Base-by-base conservation (phyloP, 2,797 vertebrate genomes). In the Halcyon smyrnensis region DNA sequence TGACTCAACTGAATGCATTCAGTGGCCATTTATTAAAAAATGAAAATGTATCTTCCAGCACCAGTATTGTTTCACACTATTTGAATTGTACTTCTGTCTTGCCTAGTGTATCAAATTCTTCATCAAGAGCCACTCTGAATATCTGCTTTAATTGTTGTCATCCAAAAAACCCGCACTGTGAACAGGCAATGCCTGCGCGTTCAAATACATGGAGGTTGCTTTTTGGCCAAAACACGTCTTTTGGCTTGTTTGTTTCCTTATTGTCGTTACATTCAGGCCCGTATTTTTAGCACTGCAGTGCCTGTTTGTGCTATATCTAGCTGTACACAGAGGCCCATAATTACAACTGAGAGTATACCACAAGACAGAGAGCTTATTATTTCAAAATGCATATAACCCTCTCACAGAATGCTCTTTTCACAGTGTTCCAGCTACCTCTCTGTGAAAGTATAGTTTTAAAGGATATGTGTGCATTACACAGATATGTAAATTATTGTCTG, bases 391-490 rank as follows among this genome's bases (percentile, higher is more conserved):
- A 71, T 15, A 90, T 30, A 90, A 63, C 13, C 32, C 36, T 70
- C 77, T 37, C 5, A 10, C 60, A 87, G 18, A 89, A 87, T 14
- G 51, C 18, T 65, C 30, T 75, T 84, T 51, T 70, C 34, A 62
- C 16, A 70, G 69, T 20, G 27, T 45, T 85, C 43, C 63, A 90
- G 56, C 64, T 23, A 63, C 25, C 39, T 20, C 53, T 64, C 78
- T 70, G 62, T 84, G 51, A 75, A 93, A 86, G 51, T 15, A 69
- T n/a, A 50, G 41, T 81, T 93, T 93, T 78, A 73, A 93, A 94
- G 90, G 51, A 88, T 25, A 80, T 6, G 34, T 21, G 63, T 68
- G 43, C 37, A 54, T 69, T 80, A 95, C 37, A 89, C 45, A 70
- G 73, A 69, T 46, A 86, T 6, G 43, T 67, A 90, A 87, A 93